phyloP scores from a whole-genome alignment of 2,888 invertebrate species.

The Belgica antarctica region DNA sequence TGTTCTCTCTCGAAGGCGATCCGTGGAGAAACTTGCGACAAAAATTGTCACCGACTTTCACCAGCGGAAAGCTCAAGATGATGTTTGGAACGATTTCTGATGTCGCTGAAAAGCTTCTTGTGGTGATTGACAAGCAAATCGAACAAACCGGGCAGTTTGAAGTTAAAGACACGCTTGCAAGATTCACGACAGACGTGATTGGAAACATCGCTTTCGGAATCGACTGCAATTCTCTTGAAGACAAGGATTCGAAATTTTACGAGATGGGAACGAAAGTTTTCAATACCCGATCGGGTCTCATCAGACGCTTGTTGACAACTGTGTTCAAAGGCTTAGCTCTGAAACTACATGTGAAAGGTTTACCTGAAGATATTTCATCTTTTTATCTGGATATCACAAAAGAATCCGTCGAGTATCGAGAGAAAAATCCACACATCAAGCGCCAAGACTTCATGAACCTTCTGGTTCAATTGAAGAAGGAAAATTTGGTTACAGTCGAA shows the following conservation, averaged over 20 bases:
- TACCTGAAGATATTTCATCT: slow-evolving; percentile 18
- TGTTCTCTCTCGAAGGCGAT: slow-evolving; percentile 43
- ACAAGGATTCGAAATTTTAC: slow-evolving; percentile 54
- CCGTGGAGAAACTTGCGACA: slow-evolving; percentile 46
- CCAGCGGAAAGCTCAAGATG: slow-evolving; percentile 48
- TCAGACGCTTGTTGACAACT: background rate
- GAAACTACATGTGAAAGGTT: background rate
- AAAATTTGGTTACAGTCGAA: slow-evolving; percentile 31
- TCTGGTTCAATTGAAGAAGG: slow-evolving; percentile 48
- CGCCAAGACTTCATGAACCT: slow-evolving; percentile 54
- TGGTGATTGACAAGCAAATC: slow-evolving; percentile 3
- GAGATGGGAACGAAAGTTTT: slow-evolving; percentile 49
- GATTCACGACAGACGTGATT: slow-evolving; percentile 57
- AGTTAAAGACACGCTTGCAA: slow-evolving; percentile 50
- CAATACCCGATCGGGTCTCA: background rate
- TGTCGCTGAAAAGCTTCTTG: slow-evolving; percentile 13
- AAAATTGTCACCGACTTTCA: slow-evolving; percentile 46
- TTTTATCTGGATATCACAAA: slow-evolving; percentile 46
- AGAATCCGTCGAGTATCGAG: slow-evolving; percentile 46
- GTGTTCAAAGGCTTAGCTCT: slow-evolving; percentile 5
- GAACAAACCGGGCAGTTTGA: slow-evolving; percentile 46
- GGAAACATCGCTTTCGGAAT: slow-evolving; percentile 57
- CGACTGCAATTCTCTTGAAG: slow-evolving; percentile 54
- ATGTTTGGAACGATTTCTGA: slow-evolving; percentile 46
- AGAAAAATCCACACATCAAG: slow-evolving; percentile 46